A percentile compares a stretch with the other conserved stretches of the same genome.
These are phyloP conservation scores for Drosophila incognita DNA, from an alignment of 2,888 invertebrate genomes.

Conservation along the genomic window DNA sequence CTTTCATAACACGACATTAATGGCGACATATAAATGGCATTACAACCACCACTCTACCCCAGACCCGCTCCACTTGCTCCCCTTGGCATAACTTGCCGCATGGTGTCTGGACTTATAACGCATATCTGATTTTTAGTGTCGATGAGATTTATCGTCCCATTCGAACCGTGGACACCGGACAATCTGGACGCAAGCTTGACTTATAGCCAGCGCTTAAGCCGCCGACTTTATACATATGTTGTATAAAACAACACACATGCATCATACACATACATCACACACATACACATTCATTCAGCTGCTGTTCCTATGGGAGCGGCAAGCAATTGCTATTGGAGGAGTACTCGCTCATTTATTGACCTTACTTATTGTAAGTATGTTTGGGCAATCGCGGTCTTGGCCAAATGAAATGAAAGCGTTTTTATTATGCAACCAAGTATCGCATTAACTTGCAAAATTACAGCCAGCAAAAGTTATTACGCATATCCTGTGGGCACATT, in stretches of 20 bases:
- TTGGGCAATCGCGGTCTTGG: slow-evolving; percentile 46
- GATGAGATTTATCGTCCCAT: slow-evolving; percentile 72
- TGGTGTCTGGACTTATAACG: slow-evolving; percentile 39
- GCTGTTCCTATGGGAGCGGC: not conserved
- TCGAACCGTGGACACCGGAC: slow-evolving; percentile 22
- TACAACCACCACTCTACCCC: slow-evolving; percentile 14
- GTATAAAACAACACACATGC: not conserved
- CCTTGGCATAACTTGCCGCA: slow-evolving; percentile 2
- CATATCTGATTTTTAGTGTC: slow-evolving; percentile 79
- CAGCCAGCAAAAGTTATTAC: slow-evolving; percentile 5
- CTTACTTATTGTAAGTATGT: slow-evolving; percentile 36
- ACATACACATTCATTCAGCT: slow-evolving; percentile 1
- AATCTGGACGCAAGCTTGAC: slow-evolving; percentile 57
- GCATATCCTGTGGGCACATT: slow-evolving; percentile 1
- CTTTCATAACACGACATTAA: slow-evolving; percentile 79
- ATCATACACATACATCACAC: slow-evolving; percentile 19
- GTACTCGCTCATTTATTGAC: slow-evolving; percentile 46
- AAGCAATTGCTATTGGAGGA: slow-evolving; percentile 19
- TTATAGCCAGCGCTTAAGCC: slow-evolving; percentile 69
- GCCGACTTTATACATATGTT: slow-evolving; percentile 50
- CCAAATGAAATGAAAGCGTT: slow-evolving; percentile 55
- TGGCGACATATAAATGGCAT: slow-evolving; percentile 67
- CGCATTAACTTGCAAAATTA: slow-evolving; percentile 24
- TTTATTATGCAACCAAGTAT: slow-evolving; percentile 43
- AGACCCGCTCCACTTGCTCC: not conserved